Base-by-base conservation (phyloP, 2,888 invertebrate genomes). In the Formica aserva region DNA sequence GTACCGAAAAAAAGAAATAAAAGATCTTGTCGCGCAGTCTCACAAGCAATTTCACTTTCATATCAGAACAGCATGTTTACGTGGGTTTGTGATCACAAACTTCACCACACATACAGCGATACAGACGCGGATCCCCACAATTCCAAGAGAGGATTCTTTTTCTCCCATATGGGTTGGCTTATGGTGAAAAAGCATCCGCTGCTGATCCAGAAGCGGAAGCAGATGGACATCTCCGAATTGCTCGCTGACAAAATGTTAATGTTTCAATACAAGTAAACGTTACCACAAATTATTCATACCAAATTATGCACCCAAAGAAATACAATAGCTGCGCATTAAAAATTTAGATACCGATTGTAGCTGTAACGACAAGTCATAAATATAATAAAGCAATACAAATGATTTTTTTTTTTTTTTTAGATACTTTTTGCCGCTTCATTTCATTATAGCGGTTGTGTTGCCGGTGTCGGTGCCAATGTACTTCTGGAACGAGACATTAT, bases 111-210 rank as follows among this genome's bases (percentile, higher is more conserved):
- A 92, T 98, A 96, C 95, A 96, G 96, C 87, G 97, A 97, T 90
- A 97, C 97, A 0, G 96, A 97, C 90, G 97, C 96, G 98, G 94
- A 98, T 8, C 48, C 48, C 6, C 48, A 52, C 48, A 52, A 98
- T 93, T 96, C 97, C 0, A 96, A 95, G 66, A 95, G 97, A 65
- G 98, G 98, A 0, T 98, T 98, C 95, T 98, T 98, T 95, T 98
- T 98, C 95, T 96, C 97, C 2, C 98, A 98, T 93, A 96, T 98
- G 75, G 98, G 98, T 8, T 98, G 98, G 98, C 95, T 98, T 29
- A 96, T 98, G 96, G 95, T 95, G 85, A 96, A 96, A 88, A 98
- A 98, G 93, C 98, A 98, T 92, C 98, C 97, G 0, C 96, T 96
- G 86, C 97, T 80, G 2, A 9, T 97, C 52, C 96, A 96, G 41